Evolutionary conservation across 2,113 vertebrate species (phyloP).

Genomic region (Microtus oregoni): DNA sequence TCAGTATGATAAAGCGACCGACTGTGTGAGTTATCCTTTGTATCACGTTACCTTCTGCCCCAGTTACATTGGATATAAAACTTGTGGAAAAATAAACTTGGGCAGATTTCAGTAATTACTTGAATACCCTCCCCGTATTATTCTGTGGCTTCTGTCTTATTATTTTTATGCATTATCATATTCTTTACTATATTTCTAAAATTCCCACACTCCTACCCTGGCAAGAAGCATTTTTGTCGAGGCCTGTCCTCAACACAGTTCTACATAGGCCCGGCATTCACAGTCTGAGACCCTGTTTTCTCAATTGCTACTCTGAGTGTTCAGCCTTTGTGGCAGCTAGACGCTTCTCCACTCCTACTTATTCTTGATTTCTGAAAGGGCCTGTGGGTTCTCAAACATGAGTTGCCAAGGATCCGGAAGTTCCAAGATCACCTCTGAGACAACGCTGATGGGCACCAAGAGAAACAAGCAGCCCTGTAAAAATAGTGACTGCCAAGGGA

Average conservation of each 20-base stretch:
- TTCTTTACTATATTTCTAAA: no score
- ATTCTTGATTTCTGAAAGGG: slow-evolving; percentile 31
- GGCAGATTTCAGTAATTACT: no score
- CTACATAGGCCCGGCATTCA: not conserved
- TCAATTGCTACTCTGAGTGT: not conserved
- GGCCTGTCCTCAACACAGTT: not conserved
- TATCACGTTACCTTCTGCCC: no score
- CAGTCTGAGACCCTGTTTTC: not conserved
- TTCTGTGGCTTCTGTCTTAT: no score
- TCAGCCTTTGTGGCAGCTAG: not conserved
- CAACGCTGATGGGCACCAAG: not conserved
- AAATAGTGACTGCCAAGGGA: slow-evolving; percentile 28
- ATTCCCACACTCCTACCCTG: no score
- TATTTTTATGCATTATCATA: no score
- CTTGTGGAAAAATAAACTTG: no score
- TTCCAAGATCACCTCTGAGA: slow-evolving; percentile 22
- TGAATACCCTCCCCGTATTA: no score
- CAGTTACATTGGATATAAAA: no score
- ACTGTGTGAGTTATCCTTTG: no score
- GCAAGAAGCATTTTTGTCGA: no score
- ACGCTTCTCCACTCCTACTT: not conserved
- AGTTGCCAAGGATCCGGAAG: not conserved
- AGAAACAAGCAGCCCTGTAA: not conserved
- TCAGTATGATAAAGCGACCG: rapidly evolving
- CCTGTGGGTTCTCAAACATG: not conserved